Evolutionary conservation across 2,113 vertebrate species (phyloP).

Genomic region (Macrotus californicus): DNA sequence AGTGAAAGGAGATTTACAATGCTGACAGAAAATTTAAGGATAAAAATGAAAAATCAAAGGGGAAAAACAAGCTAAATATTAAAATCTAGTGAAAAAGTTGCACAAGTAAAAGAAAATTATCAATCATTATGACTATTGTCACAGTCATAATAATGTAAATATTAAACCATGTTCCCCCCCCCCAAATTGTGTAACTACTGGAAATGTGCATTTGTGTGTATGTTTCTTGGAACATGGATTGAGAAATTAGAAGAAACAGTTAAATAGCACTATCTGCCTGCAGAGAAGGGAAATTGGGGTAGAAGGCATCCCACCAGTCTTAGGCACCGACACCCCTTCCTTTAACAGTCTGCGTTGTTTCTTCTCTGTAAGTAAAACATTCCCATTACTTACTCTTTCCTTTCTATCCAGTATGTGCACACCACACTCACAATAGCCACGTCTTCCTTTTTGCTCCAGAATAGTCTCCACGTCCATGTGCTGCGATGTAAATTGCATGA

Average conservation of each 20-base stretch:
- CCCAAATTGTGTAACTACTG: background rate
- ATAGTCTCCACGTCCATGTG: background rate
- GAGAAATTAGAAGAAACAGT: background rate
- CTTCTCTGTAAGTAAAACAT: background rate
- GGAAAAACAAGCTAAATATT: background rate
- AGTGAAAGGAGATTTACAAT: background rate
- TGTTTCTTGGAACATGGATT: background rate
- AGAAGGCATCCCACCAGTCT: background rate
- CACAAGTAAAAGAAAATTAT: background rate
- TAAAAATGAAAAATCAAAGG: background rate
- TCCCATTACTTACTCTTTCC: background rate
- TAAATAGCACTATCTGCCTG: background rate
- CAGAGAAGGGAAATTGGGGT: background rate
- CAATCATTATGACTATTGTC: background rate
- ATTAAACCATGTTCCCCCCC: background rate
- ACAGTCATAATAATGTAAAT: background rate
- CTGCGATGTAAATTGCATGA: background rate
- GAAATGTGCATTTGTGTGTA: background rate
- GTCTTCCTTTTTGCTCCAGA: background rate
- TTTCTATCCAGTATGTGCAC: background rate
- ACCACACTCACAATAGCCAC: background rate
- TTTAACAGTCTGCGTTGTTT: background rate
- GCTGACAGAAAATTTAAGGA: background rate
- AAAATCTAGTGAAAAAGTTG: background rate
- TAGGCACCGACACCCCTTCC: background rate